Conservation (phyloP, 1,140 invertebrate genomes). For the Anastrepha obliqua region DNA sequence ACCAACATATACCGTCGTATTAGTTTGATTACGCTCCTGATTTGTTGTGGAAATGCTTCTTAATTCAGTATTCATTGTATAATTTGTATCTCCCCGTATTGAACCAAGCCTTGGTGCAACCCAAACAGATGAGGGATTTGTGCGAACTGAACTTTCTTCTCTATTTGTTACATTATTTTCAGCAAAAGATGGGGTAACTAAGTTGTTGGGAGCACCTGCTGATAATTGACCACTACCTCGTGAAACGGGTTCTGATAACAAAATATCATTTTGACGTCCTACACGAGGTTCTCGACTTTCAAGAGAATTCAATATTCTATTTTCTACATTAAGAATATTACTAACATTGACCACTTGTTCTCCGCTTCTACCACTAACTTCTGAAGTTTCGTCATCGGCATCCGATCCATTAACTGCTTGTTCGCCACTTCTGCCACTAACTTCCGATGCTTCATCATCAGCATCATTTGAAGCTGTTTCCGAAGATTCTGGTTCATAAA, state of each 20-base stretch:
- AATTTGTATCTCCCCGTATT: slow-evolving; percentile 3
- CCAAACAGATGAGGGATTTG: slow-evolving; percentile 51
- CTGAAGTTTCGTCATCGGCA: slow-evolving; percentile 66
- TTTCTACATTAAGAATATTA: slow-evolving; percentile 4
- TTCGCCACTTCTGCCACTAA: slow-evolving; percentile 35
- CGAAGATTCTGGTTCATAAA: slow-evolving; percentile 76
- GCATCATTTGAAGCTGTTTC: slow-evolving; percentile 73
- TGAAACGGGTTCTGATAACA: not conserved
- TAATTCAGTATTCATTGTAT: not conserved
- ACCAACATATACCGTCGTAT: not conserved
- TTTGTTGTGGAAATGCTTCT: not conserved
- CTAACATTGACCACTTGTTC: not conserved
- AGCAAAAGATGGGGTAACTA: not conserved
- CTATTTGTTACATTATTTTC: slow-evolving; percentile 21
- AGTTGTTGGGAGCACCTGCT: not conserved
- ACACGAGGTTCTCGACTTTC: not conserved
- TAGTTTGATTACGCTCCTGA: slow-evolving; percentile 8
- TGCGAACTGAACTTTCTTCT: slow-evolving; percentile 25
- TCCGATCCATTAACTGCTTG: slow-evolving; percentile 57
- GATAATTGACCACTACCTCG: not conserved
- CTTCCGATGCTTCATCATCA: slow-evolving; percentile 65
- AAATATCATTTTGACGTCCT: slow-evolving; percentile 18
- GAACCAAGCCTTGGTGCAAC: slow-evolving; percentile 12
- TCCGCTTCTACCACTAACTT: slow-evolving; percentile 6
- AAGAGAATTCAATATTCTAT: not conserved